Conservation (phyloP, 2,888 invertebrate genomes). For the Xestia c-nigrum region DNA sequence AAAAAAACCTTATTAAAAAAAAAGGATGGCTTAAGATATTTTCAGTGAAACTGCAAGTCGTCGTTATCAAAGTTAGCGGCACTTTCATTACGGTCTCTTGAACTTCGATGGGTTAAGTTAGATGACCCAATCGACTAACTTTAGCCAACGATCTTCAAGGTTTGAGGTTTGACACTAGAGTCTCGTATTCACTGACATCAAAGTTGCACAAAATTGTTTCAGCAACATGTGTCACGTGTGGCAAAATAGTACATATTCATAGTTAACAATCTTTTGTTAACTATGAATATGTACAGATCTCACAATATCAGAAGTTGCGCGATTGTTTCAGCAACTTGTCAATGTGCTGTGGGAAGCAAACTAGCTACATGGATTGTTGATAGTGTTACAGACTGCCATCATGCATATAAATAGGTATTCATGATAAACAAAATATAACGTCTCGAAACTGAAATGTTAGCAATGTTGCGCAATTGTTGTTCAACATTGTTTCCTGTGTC, state of each 20-base stretch:
- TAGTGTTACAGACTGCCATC: not conserved
- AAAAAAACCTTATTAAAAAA: not conserved
- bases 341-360: not conserved
- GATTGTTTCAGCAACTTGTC: not conserved
- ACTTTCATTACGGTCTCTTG: slow-evolving; percentile 10
- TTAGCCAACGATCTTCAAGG: slow-evolving; percentile 8
- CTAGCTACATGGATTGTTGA: not conserved
- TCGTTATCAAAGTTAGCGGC: not conserved
- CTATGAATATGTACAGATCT: too few species aligned
- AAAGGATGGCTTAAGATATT: not conserved
- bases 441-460: not conserved
- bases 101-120: slow-evolving; percentile 39
- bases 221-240: not conserved
- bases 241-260: not conserved
- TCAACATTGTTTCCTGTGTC: not conserved
- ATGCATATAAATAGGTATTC: not conserved
- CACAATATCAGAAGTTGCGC: not conserved
- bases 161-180: not conserved
- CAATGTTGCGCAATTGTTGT: not conserved
- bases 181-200: not conserved
- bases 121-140: slow-evolving; percentile 25
- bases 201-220: not conserved
- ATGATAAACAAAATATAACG: not conserved
- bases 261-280: too few species aligned
- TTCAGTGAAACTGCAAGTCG: slow-evolving; percentile 4